Base-by-base conservation (phyloP, 2,888 invertebrate species). In the Antheraea assamensis region DNA sequence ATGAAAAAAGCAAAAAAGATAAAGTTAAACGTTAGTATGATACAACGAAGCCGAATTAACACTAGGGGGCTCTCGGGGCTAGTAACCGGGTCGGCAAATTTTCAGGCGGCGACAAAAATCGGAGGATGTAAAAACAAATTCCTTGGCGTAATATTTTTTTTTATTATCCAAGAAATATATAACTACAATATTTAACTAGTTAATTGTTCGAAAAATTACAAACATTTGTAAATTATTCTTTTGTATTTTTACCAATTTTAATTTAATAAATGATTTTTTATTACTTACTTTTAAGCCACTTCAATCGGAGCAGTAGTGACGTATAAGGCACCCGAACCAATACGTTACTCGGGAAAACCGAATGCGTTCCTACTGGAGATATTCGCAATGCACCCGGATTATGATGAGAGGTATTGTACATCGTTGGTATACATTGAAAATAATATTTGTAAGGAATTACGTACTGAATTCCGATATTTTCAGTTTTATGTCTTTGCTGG, bases 311-410 rank as follows among this genome's bases (percentile, higher is more conserved):
- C 47, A 8, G 1, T 70, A n/a, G 30, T 35, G 5, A 1, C 71
- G 3, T 74, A 35, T 49, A 80, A 78, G 68, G 73, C 77, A 21
- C 81, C 85, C 0, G 90, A 91, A n/a, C 85, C 88, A 0, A 76
- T 77, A 1, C 87, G 88, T 1, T 93, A 88, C 79, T 75, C 83
- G 0, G 96, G 96, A 0, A 81, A 88, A 19, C 86, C 93, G 0
- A 96, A 96, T 82, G 96, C 96, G 0, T 96, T 97, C 80, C 86
- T 95, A 0, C 79, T 97, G 42, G 96, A 96, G 82, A 82, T 97
- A 30, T 95, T 96, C 75, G 95, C 95, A 4, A 92, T 95, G 80
- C 88, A 95, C 64, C 87, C 92, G 1, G 91, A 93, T 61, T 95
- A 95, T 76, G 95, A 96, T 76, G 94, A 95, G 80, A 95, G 88